These are phyloP conservation scores for Mormyrus hasselquistii DNA, from an alignment of 2,797 vertebrate genomes.

Conservation along the genomic window DNA sequence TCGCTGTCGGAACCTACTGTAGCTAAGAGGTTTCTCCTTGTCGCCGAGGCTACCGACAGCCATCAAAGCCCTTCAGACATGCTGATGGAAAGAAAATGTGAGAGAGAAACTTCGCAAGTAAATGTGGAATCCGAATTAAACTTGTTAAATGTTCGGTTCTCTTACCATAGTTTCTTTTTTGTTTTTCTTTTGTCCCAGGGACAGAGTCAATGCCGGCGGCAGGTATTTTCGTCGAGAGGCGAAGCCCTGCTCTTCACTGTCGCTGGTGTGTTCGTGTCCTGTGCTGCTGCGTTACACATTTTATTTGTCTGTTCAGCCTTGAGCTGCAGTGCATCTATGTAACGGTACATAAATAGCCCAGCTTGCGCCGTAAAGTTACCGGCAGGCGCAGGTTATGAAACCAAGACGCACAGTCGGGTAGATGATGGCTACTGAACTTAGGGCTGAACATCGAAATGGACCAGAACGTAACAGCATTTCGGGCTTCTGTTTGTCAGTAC, in stretches of 20 bases:
- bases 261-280: neutral
- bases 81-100: neutral
- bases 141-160: neutral
- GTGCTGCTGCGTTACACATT: neutral
- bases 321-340: neutral
- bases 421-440: neutral
- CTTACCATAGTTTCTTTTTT: neutral
- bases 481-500: neutral
- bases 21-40: neutral
- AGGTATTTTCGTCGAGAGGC: neutral
- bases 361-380: neutral
- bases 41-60: neutral
- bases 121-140: neutral
- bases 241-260: neutral
- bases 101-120: neutral
- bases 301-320: neutral
- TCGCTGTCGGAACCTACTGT: neutral
- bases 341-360: neutral
- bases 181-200: neutral
- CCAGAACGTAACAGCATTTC: neutral
- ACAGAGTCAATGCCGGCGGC: neutral
- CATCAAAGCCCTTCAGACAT: neutral
- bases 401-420: neutral
- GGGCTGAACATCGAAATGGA: neutral
- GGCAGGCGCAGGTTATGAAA: neutral